A percentile compares a stretch with the other conserved stretches of the same genome.
Conservation (phyloP, 2,888 invertebrate genomes). For the Anthophora plumipes region DNA sequence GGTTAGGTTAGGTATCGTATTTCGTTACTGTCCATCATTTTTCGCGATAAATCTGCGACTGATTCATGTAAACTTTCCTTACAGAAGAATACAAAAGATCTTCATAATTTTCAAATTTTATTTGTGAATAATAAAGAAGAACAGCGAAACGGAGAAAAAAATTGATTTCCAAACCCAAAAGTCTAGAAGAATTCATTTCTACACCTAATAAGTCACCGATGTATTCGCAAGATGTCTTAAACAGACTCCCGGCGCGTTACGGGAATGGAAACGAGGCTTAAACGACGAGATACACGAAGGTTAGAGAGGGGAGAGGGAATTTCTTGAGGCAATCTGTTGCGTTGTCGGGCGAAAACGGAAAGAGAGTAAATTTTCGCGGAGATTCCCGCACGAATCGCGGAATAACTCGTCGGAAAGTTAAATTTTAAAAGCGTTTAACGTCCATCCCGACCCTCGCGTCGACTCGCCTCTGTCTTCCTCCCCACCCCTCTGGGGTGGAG, state of each 20-base stretch:
- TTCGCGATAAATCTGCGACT: no score
- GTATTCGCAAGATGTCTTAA: background rate
- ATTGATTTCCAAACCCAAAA: no score
- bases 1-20: no score
- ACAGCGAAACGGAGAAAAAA: no score
- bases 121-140: no score
- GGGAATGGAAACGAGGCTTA: constrained; percentile 9
- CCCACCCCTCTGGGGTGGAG: constrained; percentile 12
- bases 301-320: constrained; percentile 26
- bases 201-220: no score
- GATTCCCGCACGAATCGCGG: constrained; percentile 54
- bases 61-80: no score
- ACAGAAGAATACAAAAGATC: no score
- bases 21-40: no score
- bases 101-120: no score
- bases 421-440: constrained; percentile 77
- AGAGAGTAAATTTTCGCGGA: constrained; percentile 67
- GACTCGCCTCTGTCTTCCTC: constrained; percentile 62
- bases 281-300: constrained; percentile 37
- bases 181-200: no score
- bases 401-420: constrained; percentile 68
- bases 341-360: constrained; percentile 33
- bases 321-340: constrained; percentile 61
- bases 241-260: background rate
- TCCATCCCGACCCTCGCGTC: constrained; percentile 66